Base-by-base conservation (phyloP, 2,888 invertebrate genomes). In the Hyposoter dolosus region DNA sequence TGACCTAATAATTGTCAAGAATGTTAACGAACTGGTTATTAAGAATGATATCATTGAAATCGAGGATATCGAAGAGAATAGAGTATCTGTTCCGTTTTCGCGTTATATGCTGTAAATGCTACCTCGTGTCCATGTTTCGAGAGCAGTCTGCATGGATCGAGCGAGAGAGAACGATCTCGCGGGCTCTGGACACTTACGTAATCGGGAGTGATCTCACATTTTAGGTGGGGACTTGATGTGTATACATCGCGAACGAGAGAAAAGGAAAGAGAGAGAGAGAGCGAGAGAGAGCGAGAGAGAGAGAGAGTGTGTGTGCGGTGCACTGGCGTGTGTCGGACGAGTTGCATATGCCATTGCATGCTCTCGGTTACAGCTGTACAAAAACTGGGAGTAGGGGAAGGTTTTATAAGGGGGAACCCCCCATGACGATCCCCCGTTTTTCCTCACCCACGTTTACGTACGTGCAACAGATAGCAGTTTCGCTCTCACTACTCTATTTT, bases 171-270 rank as follows among this genome's bases (percentile, higher is more conserved):
- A 28, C 63, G 65, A 71, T 43, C 74, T 74, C 74, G 65, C 19
- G 43, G 78, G 85, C 85, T 87, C 91, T 90, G 92, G 92, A 91
- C 92, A 90, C 90, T 93, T 93, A 92, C 92, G 93, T 92, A 93
- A 93, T 92, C 89, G 89, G 87, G 83, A 92, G 83, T 92, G 93
- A 93, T 93, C 93, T 93, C 93, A 93, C 91, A 89, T 91, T 90
- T 92, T 93, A 92, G 93, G 93, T 93, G 90, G 91, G 90, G 90
- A 91, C 89, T 85, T 84, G 83, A 75, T 87, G 74, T 75, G 45
- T 56, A 75, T 72, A 77, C 32, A 65, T 47, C 47, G 47, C 17
- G n/a, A n/a, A 19, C 15, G 47, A 23, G 80, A 83, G 60, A 78
- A 50, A 45, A 75, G 23, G 76, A 80, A 40, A 74, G 35, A 40